Evolutionary conservation across 2,888 invertebrate species (phyloP), one percentile per base, ranked within the genome.

Genomic region (Hydraecia micacea): DNA sequence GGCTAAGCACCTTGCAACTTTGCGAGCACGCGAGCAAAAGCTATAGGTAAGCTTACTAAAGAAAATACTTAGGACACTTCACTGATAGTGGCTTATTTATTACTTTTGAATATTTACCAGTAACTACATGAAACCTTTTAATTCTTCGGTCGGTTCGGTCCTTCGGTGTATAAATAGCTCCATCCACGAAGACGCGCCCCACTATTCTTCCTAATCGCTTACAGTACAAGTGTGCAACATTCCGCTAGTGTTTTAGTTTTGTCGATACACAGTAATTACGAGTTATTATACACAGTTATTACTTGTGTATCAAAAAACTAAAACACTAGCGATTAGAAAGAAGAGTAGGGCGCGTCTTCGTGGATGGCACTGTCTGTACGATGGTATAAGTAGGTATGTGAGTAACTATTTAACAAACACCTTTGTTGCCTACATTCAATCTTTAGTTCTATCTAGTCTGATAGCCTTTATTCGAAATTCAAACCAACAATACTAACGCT

Each of bases 401-500:
- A 65, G 15, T 28, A 36, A 28, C 55, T 18, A 39, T 36, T 13
- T 15, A 36, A 18, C 8, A 49, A 36, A 46, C 15, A 46, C 15
- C 13, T 28, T 55, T 39, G 36, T 79, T 62, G 11, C n/a, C 28
- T 42, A 25, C 55, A 67, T 28, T 55, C 2, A 65, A 79, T 65
- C 15, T 65, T 77, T 5, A n/a, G 28, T 84, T 78, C 32, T 70
- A 60, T 70, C 49, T 66, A 42, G 42, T 1, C 21, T 28, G 80
- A 80, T 85, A 80, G 60, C 65, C 42, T 39, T 55, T 65, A 58
- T 49, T 79, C 58, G 7, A 39, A 87, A 78, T 74, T 62, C 67
- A 68, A 76, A 75, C 49, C n/a, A 55, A 46, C n/a, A 75, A 73
- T 70, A 74, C 75, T 25, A 77, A 86, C 66, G 75, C 74, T 86